Percentiles rank a stretch among this genome's conserved stretches.
Evolutionary conservation across 2,113 vertebrate genomes (phyloP).

Genomic region (Limnothrissa miodon): DNA sequence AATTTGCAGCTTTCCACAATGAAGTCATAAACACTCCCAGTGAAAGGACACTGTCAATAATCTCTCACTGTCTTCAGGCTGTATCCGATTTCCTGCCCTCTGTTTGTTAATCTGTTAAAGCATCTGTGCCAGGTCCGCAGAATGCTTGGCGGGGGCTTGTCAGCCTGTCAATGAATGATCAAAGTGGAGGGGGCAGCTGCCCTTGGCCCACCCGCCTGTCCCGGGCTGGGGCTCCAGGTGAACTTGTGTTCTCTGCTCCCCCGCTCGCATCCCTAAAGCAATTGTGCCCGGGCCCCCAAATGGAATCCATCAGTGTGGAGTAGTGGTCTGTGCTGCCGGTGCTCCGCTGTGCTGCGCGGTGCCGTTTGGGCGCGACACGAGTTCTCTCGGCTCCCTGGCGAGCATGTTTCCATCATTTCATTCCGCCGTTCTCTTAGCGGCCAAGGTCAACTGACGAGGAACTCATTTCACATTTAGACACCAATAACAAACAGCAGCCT

Average conservation of each 20-base stretch:
- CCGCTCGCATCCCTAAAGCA: not conserved
- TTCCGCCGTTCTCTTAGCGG: slow-evolving; percentile 29
- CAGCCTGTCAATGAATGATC: not conserved
- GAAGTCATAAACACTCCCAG: not conserved
- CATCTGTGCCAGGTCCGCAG: not conserved
- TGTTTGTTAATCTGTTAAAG: not conserved
- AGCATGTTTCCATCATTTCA: slow-evolving; percentile 2
- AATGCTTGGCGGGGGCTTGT: slow-evolving; percentile 19
- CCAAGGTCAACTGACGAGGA: slow-evolving; percentile 36
- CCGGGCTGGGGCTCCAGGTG: not conserved
- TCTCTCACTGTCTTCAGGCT: not conserved
- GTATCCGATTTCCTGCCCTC: not conserved
- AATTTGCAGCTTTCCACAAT: not conserved
- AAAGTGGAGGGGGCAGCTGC: not conserved
- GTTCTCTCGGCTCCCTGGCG: not conserved
- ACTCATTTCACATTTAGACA: slow-evolving; percentile 35
- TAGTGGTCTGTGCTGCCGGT: no score
- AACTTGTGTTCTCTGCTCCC: not conserved
- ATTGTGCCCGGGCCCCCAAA: not conserved
- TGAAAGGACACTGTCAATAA: not conserved
- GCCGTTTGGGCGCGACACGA: not conserved
- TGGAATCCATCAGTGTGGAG: not conserved
- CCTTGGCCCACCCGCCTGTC: not conserved
- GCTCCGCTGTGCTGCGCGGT: not conserved
- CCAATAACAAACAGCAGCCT: not conserved